Base-by-base conservation (phyloP, 1,140 invertebrate species). In the Calycopis cecrops region DNA sequence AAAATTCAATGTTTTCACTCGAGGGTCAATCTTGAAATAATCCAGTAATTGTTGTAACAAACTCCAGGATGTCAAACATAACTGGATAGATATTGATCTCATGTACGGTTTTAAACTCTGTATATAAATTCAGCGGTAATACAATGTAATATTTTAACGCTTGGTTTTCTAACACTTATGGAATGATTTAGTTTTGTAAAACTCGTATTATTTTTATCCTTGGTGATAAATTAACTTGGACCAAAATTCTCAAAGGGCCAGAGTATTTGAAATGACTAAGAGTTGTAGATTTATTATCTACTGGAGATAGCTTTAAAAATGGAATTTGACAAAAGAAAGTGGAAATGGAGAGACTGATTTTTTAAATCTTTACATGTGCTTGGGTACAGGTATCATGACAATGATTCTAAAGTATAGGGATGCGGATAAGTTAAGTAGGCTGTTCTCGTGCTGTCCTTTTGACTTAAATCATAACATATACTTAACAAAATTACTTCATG, bases 341-440 rank as follows among this genome's bases (percentile, higher is more conserved):
- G 69, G 72, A 77, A 69, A 62, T 73, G 66, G 75, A 79, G 75
- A 80, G 79, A 85, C 82, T 85, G 82, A 85, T 77, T 76, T 81
- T 82, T 75, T 73, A 70, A 76, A 75, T 65, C 63, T 77, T 77
- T 77, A 81, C 77, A 76, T 70, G 71, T 83, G 79, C 74, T 77
- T 76, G 75, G 76, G 74, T 83, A 82, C 79, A 83, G 82, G 74
- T 85, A 74, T 72, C 69, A 72, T 73, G 77, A 79, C 78, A 77
- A 71, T 70, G 66, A 65, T 69, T 67, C 54, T 69, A 50, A 53
- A n/a, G 21, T 44, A 44, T 16, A 44, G 40, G 33, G 21, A 44
- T 44, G 38, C 16, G 21, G 28, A 38, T 53, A 51, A 37, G 48
- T 59, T 48, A 18, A 33, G 28, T 63, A 44, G 9, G 16, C 12